phyloP scores from a whole-genome alignment of 2,113 vertebrate genomes.

The Larimichthys crocea region DNA sequence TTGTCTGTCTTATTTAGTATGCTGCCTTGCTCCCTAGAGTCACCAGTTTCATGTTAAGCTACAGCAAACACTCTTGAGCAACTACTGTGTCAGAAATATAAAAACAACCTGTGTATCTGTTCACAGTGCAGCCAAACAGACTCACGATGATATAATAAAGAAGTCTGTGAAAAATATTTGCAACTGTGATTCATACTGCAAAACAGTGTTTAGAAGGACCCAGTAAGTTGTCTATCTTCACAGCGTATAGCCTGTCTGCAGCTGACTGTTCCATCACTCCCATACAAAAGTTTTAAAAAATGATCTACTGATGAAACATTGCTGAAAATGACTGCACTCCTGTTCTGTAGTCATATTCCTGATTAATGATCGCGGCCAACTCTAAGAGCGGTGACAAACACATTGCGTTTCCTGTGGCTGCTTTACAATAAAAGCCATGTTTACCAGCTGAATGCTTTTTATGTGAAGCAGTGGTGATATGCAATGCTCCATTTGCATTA shows the following conservation, averaged over 20 bases:
- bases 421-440: neutral
- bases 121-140: neutral
- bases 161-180: neutral
- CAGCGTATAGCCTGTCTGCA: neutral
- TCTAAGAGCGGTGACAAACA: neutral
- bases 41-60: neutral
- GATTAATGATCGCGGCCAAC: neutral
- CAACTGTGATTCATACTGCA: neutral
- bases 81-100: neutral
- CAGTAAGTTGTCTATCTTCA: neutral
- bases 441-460: neutral
- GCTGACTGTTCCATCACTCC: neutral
- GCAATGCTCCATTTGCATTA: neutral
- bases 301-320: neutral
- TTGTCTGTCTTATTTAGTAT: neutral
- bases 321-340: neutral
- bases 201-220: neutral
- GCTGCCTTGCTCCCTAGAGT: neutral
- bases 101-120: neutral
- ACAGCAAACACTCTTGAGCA: neutral
- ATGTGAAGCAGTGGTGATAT: no score
- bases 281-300: no score
- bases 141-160: neutral
- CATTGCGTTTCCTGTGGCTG: no score
- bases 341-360: neutral